These are phyloP conservation scores for Drosophila erecta DNA, from an alignment of 1,140 invertebrate species.

Conservation along the genomic window DNA sequence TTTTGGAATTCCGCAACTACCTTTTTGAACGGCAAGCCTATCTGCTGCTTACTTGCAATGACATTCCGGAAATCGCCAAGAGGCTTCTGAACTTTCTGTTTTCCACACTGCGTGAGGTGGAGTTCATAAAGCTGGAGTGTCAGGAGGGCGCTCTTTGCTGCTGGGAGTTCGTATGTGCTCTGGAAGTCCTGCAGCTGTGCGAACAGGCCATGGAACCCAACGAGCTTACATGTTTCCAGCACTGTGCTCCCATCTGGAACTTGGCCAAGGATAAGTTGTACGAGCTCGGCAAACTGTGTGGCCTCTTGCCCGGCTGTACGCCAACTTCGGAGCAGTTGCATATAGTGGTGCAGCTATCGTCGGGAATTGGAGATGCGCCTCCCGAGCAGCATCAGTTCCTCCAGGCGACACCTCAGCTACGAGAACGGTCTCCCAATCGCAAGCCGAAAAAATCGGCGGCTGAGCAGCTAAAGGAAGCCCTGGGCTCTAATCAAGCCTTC, in stretches of 20 bases:
- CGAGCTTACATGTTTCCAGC: constrained; percentile 89
- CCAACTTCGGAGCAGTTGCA: constrained; percentile 95
- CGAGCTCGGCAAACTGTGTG: constrained; percentile 94
- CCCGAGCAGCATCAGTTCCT: constrained; percentile 66
- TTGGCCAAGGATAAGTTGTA: constrained; percentile 96
- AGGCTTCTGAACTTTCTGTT: constrained; percentile 77
- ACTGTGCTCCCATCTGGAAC: constrained; percentile 96
- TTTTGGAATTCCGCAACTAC: constrained; percentile 97
- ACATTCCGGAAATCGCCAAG: constrained; percentile 80
- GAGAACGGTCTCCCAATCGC: constrained; percentile 78
- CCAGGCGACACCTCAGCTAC: constrained; percentile 69
- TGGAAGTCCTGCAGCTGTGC: constrained; percentile 94
- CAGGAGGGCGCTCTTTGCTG: constrained; percentile 94
- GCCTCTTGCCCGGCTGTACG: constrained; percentile 94
- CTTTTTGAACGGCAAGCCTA: constrained; percentile 96
- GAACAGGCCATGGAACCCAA: constrained; percentile 89
- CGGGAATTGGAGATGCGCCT: constrained; percentile 92
- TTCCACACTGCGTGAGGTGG: constrained; percentile 78
- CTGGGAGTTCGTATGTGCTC: constrained; percentile 96
- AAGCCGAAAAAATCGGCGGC: constrained; percentile 87
- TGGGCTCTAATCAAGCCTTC: constrained; percentile 95
- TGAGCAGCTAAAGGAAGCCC: constrained; percentile 94
- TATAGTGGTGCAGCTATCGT: constrained; percentile 94
- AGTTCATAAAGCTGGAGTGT: constrained; percentile 84
- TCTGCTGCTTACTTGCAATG: constrained; percentile 68